Evolutionary conservation across 2,113 vertebrate species (phyloP), one percentile per base, ranked within the genome.

Genomic region (Nibea coibor): DNA sequence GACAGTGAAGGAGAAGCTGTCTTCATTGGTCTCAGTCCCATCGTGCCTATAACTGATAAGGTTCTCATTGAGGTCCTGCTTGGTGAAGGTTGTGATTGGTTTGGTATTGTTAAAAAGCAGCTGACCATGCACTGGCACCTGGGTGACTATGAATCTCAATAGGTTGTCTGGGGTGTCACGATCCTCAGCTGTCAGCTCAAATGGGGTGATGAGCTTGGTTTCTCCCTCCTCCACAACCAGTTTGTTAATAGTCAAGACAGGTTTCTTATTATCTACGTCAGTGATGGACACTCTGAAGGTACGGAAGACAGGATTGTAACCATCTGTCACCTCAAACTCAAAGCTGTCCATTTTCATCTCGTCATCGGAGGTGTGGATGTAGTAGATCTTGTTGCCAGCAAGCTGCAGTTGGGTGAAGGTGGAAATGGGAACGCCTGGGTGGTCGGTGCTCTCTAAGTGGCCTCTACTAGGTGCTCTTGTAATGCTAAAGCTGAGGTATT

Each of bases 321-420:
- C 98, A n/a, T 99, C 98, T 0, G 97, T 99, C 75, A 98, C 97
- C 74, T 98, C 96, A 83, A 99, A 99, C 88, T 99, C 98, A 92
- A 99, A 99, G 80, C 98, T 98, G 92, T 99, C 98, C 97, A 97
- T 98, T 93, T 98, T 99, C 64, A 97, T 95, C 86, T 99, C 98
- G 14, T 99, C 98, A 58, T 98, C 97, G 0, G 97, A 96, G 2
- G 97, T 98, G 77, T 99, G 98, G 88, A 98, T 97, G 75, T 99
- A 99, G 90, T 97, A 98, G 81, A 99, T 80, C 87, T 99, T 99
- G 94, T 97, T 99, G 31, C 98, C 98, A 45, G 98, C 98, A n/a
- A 99, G 93, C 22, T 98, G 95, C 39, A 99, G 94, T 53, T 99
- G 98, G 45, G 97, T 98, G 87, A 99, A 99, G 42, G 97, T 97